Percentiles rank a stretch among this genome's conserved stretches.
Evolutionary conservation across 2,888 invertebrate species (phyloP).

Genomic region (Epirrita christyi): DNA sequence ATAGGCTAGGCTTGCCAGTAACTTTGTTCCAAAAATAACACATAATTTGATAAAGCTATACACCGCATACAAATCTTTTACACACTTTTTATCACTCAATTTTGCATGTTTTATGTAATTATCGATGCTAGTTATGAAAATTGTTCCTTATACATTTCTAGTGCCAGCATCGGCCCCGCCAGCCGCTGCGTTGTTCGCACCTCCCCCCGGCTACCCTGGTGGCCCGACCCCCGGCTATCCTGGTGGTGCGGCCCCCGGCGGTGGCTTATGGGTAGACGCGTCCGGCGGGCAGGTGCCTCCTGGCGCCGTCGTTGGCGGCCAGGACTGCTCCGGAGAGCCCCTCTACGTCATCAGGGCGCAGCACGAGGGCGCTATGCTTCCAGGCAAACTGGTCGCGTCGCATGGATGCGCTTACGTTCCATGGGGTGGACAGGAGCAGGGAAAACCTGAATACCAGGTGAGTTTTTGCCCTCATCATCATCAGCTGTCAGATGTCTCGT

Average conservation of each 20-base stretch:
- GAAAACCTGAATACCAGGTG: conserved; percentile 90
- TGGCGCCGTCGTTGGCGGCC: conserved; percentile 88
- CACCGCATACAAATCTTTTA: too few relatives aligned
- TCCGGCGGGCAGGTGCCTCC: conserved; percentile 87
- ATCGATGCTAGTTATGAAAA: too few relatives aligned
- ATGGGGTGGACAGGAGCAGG: conserved; percentile 93
- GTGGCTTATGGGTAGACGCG: conserved; percentile 85
- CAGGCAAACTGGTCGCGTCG: conserved; percentile 91
- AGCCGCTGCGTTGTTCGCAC: conserved; percentile 64
- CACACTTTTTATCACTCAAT: too few relatives aligned
- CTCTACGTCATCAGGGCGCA: conserved; percentile 89
- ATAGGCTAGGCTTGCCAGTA: too few relatives aligned
- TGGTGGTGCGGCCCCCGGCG: conserved; percentile 32
- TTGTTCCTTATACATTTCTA: conserved; percentile 31
- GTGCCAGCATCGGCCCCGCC: conserved; percentile 65
- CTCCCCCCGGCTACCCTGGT: conserved; percentile 71
- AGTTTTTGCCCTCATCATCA: conserved; percentile 14
- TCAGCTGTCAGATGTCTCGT: too few relatives aligned
- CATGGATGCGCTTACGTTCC: conserved; percentile 92
- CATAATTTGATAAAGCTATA: too few relatives aligned
- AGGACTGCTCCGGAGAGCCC: conserved; percentile 83
- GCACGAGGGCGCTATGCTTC: conserved; percentile 91
- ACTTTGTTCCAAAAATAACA: too few relatives aligned
- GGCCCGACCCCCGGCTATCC: conserved; percentile 25
- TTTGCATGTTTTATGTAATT: too few relatives aligned